These are phyloP conservation scores for Pristionchus arcanus DNA, from an alignment of 2,888 invertebrate genomes.

Conservation along the genomic window DNA sequence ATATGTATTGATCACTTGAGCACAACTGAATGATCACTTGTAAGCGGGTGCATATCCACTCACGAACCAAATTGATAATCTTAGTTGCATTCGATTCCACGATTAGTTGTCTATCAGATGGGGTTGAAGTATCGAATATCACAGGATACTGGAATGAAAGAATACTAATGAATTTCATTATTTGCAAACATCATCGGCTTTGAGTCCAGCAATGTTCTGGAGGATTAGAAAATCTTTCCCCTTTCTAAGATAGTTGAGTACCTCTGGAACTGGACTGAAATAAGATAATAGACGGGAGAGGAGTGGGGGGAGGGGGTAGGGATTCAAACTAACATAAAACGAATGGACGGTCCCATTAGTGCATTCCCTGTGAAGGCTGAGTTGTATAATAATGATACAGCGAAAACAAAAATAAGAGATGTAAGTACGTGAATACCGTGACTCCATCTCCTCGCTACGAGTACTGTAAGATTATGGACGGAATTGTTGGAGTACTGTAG, in stretches of 20 bases:
- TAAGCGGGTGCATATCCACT: neutral
- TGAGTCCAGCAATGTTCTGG: too few species aligned
- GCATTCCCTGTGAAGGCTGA: neutral
- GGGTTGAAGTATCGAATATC: neutral
- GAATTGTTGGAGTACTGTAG: neutral
- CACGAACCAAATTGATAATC: neutral
- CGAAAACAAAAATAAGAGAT: neutral
- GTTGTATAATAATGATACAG: neutral
- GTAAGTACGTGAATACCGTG: neutral
- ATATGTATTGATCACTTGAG: neutral
- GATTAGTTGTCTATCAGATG: neutral
- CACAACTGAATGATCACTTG: neutral
- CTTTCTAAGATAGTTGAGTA: too few species aligned
- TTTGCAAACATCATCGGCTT: too few species aligned
- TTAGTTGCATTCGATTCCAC: neutral
- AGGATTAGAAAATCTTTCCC: too few species aligned
- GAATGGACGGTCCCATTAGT: neutral
- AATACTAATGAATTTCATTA: too few species aligned
- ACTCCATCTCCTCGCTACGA: too few species aligned
- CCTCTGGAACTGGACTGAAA: too few species aligned
- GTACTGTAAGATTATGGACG: too few species aligned
- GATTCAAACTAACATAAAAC: too few species aligned
- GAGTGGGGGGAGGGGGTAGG: too few species aligned
- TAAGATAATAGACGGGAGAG: too few species aligned
- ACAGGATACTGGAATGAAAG: too few species aligned